Conservation (phyloP, 1,140 invertebrate species). For the Pristionchus pacificus region DNA sequence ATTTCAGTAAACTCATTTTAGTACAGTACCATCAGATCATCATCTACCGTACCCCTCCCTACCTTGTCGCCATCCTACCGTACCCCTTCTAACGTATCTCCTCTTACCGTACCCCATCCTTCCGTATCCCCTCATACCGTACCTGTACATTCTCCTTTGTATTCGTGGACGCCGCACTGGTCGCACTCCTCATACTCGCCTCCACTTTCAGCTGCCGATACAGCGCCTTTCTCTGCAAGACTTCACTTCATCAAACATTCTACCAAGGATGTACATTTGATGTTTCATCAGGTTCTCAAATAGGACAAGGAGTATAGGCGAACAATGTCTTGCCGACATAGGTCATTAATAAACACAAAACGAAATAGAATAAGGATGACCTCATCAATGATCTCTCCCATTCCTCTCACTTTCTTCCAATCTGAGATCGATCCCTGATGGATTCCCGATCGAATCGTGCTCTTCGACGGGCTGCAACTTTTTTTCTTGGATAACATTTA, state of each 20-base stretch:
- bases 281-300: neutral
- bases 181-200: neutral
- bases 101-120: neutral
- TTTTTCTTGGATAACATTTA: neutral
- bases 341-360: too few relatives aligned
- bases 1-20: too few relatives aligned
- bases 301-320: too few relatives aligned
- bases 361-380: too few relatives aligned
- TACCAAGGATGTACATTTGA: neutral
- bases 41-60: too few relatives aligned
- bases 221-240: neutral
- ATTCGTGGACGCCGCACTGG: neutral
- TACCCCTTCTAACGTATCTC: neutral
- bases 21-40: neutral
- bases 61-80: too few relatives aligned
- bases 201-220: neutral
- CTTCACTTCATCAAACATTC: neutral
- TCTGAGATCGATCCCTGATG: neutral
- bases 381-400: neutral
- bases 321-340: too few relatives aligned
- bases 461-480: neutral
- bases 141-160: neutral
- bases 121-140: neutral
- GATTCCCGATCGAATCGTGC: neutral
- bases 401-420: neutral